Base-by-base conservation (phyloP, 2,888 invertebrate genomes). In the Congeria kusceri region DNA sequence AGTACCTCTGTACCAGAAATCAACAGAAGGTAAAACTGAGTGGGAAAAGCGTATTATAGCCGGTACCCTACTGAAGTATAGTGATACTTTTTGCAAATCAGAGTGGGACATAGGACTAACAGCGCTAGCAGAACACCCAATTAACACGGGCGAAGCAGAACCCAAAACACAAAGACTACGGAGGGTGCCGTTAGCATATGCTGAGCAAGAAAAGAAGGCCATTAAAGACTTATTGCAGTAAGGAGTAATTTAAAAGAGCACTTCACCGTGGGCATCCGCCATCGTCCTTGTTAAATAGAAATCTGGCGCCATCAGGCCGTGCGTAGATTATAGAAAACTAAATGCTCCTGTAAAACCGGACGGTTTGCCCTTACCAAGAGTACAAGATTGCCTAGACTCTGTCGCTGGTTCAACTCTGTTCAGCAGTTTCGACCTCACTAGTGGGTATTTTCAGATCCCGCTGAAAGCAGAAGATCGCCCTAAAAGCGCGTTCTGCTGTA, bases 71-170 rank as follows among this genome's bases (percentile, higher is more conserved):
- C n/a, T 4, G 5, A 56, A 61, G 25, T 64, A 64, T 57, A 18
- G 63, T 27, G 61, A 77, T 28, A 44, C 61, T 1, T 81, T 81
- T 32, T 77, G 77, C 4, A 77, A 69, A 39, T 20, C 46, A 61
- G 81, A 81, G 1, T 56, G 62, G 65, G 77, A 81, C 66, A 46
- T 81, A 25, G 77, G 77, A 20, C 39, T 65, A 3, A 72, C 77
- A 9, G n/a, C 68, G 28, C 25, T 75, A 13, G 56, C 66, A 27
- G 77, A 81, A 57, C 81, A 75, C 62, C n/a, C 58, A 13, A 72
- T 78, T 13, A 46, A 77, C 20, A 81, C 81, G 1, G 70, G 71
- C 4, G 62, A 74, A 61, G 62, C 77, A 13, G 71, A 25, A 46
- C 81, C 81, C 3, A 62, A 77, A 9, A 77, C 64, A 32, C 77